These are phyloP conservation scores for Clivina fossor DNA, from an alignment of 2,888 invertebrate species.

Conservation along the genomic window DNA sequence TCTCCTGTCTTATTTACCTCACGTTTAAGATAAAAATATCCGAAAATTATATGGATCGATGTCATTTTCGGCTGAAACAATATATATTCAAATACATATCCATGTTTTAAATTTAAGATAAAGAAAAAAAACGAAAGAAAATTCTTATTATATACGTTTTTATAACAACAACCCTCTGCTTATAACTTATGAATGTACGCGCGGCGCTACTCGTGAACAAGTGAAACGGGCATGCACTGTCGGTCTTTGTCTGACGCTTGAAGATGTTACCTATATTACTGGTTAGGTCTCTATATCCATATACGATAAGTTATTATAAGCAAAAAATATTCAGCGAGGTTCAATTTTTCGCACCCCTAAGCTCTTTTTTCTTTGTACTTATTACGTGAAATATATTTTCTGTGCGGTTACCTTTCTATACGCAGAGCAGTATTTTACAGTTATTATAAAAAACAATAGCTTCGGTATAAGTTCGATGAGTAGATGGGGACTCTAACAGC, in stretches of 20 bases:
- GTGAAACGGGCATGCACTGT: conserved; percentile 4
- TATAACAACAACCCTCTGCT: conserved; percentile 23
- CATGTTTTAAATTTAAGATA: conserved; percentile 20
- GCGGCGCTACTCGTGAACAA: no score
- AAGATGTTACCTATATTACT: neutral
- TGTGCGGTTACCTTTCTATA: conserved; percentile 52
- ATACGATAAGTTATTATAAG: conserved; percentile 25
- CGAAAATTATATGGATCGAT: no score
- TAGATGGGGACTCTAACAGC: conserved; percentile 37
- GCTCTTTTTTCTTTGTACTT: conserved; percentile 46
- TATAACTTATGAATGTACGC: conserved; percentile 31
- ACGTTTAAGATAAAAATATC: no score
- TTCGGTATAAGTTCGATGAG: conserved; percentile 41
- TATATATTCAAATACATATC: conserved; percentile 26
- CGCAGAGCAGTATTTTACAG: conserved; percentile 53
- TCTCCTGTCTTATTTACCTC: no score
- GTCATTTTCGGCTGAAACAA: no score
- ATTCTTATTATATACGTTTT: conserved; percentile 29
- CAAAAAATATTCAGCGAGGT: conserved; percentile 39
- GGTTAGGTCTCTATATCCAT: conserved; percentile 2
- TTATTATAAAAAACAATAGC: conserved; percentile 53
- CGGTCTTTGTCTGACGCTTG: neutral
- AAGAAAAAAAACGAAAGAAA: conserved; percentile 1
- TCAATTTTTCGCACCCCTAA: conserved; percentile 48
- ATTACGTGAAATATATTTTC: conserved; percentile 53